Percentiles rank a stretch among this genome's conserved stretches.
phyloP scores from a whole-genome alignment of 2,888 invertebrate species.

The Agrotis segetum region DNA sequence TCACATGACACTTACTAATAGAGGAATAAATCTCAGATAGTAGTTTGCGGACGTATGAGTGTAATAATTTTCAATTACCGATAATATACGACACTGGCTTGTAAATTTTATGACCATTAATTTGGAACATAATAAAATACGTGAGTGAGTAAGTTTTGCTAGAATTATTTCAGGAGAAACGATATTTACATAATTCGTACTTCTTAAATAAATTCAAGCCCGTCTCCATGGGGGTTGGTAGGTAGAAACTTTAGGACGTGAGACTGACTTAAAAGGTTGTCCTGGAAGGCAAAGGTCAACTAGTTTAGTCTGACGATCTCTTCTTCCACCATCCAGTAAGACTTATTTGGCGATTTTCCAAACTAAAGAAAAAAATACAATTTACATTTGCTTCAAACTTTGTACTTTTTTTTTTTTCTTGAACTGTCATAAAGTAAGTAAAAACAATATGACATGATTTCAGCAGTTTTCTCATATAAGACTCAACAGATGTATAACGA shows the following conservation, averaged over 20 bases:
- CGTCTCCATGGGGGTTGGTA: no score
- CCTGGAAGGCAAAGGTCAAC: no score
- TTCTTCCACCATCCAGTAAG: no score
- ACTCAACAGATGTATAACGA: not conserved
- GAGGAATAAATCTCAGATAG: conserved; percentile 13
- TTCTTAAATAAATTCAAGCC: no score
- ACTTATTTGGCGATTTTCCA: no score
- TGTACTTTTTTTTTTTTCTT: no score
- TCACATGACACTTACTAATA: conserved; percentile 17
- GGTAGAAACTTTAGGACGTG: no score
- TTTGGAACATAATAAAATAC: conserved; percentile 15
- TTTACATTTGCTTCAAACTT: no score
- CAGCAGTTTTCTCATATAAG: not conserved
- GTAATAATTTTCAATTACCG: conserved; percentile 11
- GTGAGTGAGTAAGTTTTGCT: conserved; percentile 6
- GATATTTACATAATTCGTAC: not conserved
- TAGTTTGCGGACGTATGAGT: not conserved
- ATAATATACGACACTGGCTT: conserved; percentile 17
- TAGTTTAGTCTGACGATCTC: no score
- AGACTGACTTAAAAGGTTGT: no score
- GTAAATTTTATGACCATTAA: conserved; percentile 27
- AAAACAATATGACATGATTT: not conserved
- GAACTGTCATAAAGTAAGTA: not conserved
- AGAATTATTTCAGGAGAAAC: conserved; percentile 2
- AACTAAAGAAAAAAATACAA: no score